Evolutionary conservation across 2,888 invertebrate genomes (phyloP), one percentile per base, ranked within the genome.

Genomic region (Apoda limacodes): DNA sequence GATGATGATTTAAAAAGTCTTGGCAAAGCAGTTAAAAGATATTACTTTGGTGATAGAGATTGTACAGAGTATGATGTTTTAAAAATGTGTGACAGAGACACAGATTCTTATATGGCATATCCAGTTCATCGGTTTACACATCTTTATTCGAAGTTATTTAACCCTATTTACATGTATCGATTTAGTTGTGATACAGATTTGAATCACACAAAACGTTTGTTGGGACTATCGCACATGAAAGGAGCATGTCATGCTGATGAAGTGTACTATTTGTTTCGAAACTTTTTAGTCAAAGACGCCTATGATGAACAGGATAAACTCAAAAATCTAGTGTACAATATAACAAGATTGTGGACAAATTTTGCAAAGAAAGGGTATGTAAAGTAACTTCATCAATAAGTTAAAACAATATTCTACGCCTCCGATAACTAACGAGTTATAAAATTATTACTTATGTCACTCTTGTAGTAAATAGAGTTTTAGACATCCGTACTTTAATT

Each of bases 231-330:
- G 0, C 28, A 54, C 3, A 35, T 60, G 23, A 42, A 55, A 48
- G 83, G 82, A 0, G 72, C 66, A 0, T 60, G 64, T 14, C 83
- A 83, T 24, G 72, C 66, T 1, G 83, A 83, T 34, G 83, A 83
- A 2, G 11, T 82, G 7, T 66, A 65, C 22, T 82, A 82, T 42
- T 25, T 74, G 4, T 83, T 82, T 32, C 69, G 63, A 25, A 60
- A 60, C 17, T 53, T 56, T 6, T 35, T 48, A 3, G 68, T 63
- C 25, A 61, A 59, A 28, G 59, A 70, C 24, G 50, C 50, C n/a
- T 70, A 66, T 14, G 42, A 46, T 24, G 44, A 55, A 3, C 56
- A 60, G 10, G 55, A 60, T 2, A 42, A 55, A 3, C 32, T 60
- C 4, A 61, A 60, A 34, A 57, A 55, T 14, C 61, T 75, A 38